Evolutionary conservation across 92 coral and sea anemone genomes (phyloP).

Genomic region (Isaurus tuberculatus): DNA sequence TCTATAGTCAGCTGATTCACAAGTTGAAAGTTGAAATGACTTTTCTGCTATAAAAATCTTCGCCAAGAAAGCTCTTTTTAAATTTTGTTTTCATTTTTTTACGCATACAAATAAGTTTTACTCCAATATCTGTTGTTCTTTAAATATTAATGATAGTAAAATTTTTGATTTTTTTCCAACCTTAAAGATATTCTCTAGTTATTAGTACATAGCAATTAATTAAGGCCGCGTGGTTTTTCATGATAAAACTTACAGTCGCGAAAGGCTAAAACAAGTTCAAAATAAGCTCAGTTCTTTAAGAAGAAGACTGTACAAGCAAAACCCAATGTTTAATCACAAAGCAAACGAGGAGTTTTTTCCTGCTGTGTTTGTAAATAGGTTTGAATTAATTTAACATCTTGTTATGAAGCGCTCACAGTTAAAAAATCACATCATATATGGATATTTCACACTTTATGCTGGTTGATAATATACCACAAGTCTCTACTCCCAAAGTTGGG

Average conservation of each 20-base stretch:
- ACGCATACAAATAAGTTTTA: background rate
- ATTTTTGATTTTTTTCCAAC: background rate
- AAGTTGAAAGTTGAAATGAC: background rate
- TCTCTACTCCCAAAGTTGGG: background rate
- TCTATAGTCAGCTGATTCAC: conserved; percentile 36
- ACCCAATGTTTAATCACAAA: conserved; percentile 6
- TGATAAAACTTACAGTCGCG: background rate
- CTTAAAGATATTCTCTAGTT: background rate
- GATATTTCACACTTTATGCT: background rate
- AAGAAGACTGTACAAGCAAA: conserved; percentile 13
- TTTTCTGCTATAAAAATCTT: background rate
- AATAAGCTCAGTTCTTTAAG: conserved; percentile 4
- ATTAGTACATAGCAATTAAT: background rate
- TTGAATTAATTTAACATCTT: conserved; percentile 4
- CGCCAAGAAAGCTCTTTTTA: background rate
- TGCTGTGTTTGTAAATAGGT: conserved; percentile 26
- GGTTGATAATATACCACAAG: background rate
- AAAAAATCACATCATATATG: background rate
- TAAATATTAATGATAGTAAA: conserved; percentile 25
- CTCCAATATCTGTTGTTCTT: background rate
- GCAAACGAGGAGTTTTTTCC: conserved; percentile 2
- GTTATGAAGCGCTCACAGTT: background rate
- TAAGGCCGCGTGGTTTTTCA: background rate
- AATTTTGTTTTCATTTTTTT: background rate
- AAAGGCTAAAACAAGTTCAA: background rate